These are phyloP conservation scores for Etheostoma nigrum DNA, from an alignment of 2,797 vertebrate genomes.

Conservation along the genomic window DNA sequence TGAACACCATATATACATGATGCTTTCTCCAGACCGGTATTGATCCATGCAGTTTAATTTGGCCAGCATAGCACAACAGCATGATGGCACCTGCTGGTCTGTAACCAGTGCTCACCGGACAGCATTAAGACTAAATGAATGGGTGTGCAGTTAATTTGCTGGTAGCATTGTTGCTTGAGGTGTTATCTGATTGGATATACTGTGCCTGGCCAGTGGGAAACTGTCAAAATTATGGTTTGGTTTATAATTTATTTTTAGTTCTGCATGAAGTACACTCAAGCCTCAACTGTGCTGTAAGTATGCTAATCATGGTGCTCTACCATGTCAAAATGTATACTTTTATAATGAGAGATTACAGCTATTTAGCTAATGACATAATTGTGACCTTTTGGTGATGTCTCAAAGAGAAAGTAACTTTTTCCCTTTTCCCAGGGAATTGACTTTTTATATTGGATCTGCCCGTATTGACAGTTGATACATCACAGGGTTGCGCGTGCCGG, in stretches of 20 bases:
- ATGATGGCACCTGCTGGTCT: slow-evolving; percentile 30
- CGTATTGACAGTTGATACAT: slow-evolving; percentile 23
- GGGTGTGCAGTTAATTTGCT: slow-evolving; percentile 17
- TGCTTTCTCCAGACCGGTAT: neutral
- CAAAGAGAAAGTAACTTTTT: neutral
- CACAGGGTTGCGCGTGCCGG: neutral
- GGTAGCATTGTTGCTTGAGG: neutral
- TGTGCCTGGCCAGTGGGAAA: slow-evolving; percentile 25
- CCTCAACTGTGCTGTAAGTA: neutral
- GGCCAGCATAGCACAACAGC: neutral
- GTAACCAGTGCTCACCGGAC: slow-evolving; percentile 28
- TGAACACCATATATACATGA: neutral
- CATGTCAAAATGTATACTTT: neutral
- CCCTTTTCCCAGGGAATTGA: neutral
- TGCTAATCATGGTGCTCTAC: slow-evolving; percentile 1
- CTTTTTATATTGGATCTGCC: neutral
- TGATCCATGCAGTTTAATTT: slow-evolving; percentile 11
- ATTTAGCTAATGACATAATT: slow-evolving; percentile 32
- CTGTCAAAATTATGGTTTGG: neutral
- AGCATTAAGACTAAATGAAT: slow-evolving; percentile 24
- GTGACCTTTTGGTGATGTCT: slow-evolving; percentile 26
- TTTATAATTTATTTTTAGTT: neutral
- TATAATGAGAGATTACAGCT: neutral
- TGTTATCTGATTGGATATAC: slow-evolving; percentile 38
- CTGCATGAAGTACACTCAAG: neutral